Evolutionary conservation across 2,888 invertebrate genomes (phyloP).

Genomic region (Acanthosoma haemorrhoidale): DNA sequence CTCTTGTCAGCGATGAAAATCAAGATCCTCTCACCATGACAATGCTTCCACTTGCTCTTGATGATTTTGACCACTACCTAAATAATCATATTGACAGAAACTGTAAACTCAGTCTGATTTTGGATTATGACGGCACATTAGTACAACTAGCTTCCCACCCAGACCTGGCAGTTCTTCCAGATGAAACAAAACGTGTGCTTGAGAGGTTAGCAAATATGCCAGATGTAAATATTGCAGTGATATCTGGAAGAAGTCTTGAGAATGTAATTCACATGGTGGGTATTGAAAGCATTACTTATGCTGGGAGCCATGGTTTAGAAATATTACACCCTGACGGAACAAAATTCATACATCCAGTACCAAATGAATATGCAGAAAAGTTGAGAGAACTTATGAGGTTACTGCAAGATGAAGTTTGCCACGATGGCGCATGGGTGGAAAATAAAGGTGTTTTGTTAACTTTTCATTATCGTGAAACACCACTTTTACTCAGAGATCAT

Average conservation of each 20-base stretch:
- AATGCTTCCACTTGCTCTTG: slow-evolving; percentile 45
- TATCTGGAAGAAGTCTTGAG: slow-evolving; percentile 47
- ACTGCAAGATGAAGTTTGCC: slow-evolving; percentile 45
- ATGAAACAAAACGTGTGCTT: slow-evolving; percentile 46
- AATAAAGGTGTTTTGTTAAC: slow-evolving; percentile 48
- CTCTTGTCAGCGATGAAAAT: slow-evolving; percentile 43
- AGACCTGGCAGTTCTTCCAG: slow-evolving; percentile 46
- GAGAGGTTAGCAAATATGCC: slow-evolving; percentile 46
- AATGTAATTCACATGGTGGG: slow-evolving; percentile 47
- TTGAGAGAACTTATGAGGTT: slow-evolving; percentile 44
- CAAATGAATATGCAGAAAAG: slow-evolving; percentile 46
- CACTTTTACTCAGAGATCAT: slow-evolving; percentile 42
- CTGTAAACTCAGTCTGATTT: slow-evolving; percentile 46
- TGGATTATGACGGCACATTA: slow-evolving; percentile 50
- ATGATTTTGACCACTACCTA: slow-evolving; percentile 46
- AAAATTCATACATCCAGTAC: slow-evolving; percentile 47
- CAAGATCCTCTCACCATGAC: slow-evolving; percentile 43
- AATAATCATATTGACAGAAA: slow-evolving; percentile 45
- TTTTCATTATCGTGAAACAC: slow-evolving; percentile 48
- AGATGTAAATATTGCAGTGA: slow-evolving; percentile 48
- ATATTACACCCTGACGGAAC: slow-evolving; percentile 49
- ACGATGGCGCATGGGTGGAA: slow-evolving; percentile 48
- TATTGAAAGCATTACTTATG: slow-evolving; percentile 48
- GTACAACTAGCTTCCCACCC: slow-evolving; percentile 48
- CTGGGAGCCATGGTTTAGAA: slow-evolving; percentile 49